A percentile compares a stretch with the other conserved stretches of the same genome.
These are phyloP conservation scores for Haliclystus octoradiatus DNA, from an alignment of 30 jellyfish, hydroid and myxozoan species.

Conservation along the genomic window DNA sequence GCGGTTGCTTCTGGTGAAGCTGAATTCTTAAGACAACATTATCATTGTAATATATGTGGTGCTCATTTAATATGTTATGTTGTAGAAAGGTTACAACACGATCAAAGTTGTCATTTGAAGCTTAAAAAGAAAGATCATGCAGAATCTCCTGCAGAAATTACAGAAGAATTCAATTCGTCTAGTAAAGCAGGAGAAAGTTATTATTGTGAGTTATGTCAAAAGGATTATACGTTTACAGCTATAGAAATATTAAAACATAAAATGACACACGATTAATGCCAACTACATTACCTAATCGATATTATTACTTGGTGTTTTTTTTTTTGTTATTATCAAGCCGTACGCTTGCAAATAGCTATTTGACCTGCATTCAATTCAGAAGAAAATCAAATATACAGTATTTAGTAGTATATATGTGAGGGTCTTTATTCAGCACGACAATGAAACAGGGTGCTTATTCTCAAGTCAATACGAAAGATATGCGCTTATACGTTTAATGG, in stretches of 20 bases:
- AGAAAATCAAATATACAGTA: too few species aligned
- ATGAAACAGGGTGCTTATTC: too few species aligned
- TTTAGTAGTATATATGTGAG: too few species aligned
- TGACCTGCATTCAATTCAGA: too few species aligned
- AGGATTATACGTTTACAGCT: constrained; percentile 40
- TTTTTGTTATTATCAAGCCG: too few species aligned
- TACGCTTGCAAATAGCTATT: too few species aligned
- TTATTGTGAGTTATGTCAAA: constrained; percentile 48
- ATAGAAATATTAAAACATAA: constrained; percentile 67
- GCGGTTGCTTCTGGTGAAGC: constrained; percentile 97
- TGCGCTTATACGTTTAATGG: too few species aligned
- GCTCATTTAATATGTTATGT: constrained; percentile 84
- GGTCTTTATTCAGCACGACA: too few species aligned
- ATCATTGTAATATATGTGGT: constrained; percentile 81
- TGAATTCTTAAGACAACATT: constrained; percentile 70
- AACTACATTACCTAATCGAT: too few species aligned
- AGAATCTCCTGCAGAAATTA: not conserved
- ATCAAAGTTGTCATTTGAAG: constrained; percentile 22
- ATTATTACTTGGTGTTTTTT: too few species aligned
- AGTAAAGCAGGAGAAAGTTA: constrained; percentile 10
- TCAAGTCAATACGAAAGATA: too few species aligned
- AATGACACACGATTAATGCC: constrained; percentile 34
- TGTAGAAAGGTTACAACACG: constrained; percentile 73
- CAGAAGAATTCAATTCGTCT: not conserved
- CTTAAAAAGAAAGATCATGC: not conserved